Base-by-base conservation (phyloP, 2,888 invertebrate species). In the Tanytarsus gracilentus region DNA sequence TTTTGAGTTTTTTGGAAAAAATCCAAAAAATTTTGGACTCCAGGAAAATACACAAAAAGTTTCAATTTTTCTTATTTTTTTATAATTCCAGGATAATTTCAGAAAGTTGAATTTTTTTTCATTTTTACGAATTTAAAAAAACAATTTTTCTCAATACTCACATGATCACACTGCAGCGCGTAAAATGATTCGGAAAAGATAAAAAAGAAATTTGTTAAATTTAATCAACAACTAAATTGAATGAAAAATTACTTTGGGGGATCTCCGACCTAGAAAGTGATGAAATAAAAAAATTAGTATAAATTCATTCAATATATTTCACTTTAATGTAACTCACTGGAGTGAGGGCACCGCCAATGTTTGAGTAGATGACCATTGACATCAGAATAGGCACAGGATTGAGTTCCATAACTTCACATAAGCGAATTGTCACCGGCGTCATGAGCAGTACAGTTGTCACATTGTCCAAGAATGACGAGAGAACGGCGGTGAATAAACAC, bases 321-420 rank as follows among this genome's bases (percentile, higher is more conserved):
- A 7, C 1, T 94, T n/a, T n/a, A n/a, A n/a, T n/a, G n/a, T n/a
- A n/a, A n/a, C n/a, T n/a, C n/a, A n/a, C 86, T 0, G 93, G 93
- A 0, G 94, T 94, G 18, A 89, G 80, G 0, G 92, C 86, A 0
- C 94, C 94, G 0, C 94, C 94, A 60, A 94, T 88, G 68, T 95
- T 95, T 16, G 91, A 90, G 70, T 87, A 93, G 66, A 94, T 82
- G 50, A 94, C 85, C 81, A 90, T 88, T 1, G 86, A 84, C 76
- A 92, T 92, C 59, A 95, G 72, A 51, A 94, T 85, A 2, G 90
- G 89, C 1, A 88, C 86, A 0, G 94, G 94, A 71, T 94, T 89
- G 55, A 95, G 71, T 64, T 86, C 84, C 81, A 90, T 86, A 40
- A 92, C 91, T 73, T 94, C 93, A 69, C 94, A 93, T 16, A 94